These are phyloP conservation scores for Larimichthys crocea DNA, from an alignment of 2,113 vertebrate species.

Conservation along the genomic window DNA sequence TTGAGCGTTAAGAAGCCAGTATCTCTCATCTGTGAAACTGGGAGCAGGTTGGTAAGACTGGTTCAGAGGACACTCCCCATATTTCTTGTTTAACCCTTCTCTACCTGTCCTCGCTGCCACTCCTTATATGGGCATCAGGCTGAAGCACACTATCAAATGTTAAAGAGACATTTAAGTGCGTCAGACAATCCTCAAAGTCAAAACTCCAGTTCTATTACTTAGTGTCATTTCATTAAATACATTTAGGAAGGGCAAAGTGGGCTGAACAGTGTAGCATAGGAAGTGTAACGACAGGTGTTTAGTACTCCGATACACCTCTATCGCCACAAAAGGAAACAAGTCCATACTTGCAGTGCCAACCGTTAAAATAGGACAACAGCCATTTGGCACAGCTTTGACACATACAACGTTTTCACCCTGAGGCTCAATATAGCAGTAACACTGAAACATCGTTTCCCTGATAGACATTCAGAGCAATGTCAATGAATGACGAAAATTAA, in stretches of 20 bases:
- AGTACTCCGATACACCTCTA: conserved; percentile 8
- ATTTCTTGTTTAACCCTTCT: conserved; percentile 37
- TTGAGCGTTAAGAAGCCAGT: conserved; percentile 35
- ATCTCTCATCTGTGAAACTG: conserved; percentile 76
- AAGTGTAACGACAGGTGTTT: conserved; percentile 26
- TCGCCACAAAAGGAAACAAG: conserved; percentile 67
- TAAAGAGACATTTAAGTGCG: not conserved
- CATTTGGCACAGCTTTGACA: conserved; percentile 55
- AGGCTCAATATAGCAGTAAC: conserved; percentile 52
- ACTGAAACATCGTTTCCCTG: conserved; percentile 36
- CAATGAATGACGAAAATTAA: conserved; percentile 37
- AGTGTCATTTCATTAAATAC: not conserved
- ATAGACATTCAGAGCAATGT: conserved; percentile 53
- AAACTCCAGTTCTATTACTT: conserved; percentile 20
- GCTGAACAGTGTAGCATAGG: conserved; percentile 2
- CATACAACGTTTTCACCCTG: conserved; percentile 59
- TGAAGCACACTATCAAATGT: not conserved
- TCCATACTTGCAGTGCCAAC: conserved; percentile 69
- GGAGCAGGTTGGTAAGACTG: conserved; percentile 79
- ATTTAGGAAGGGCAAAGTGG: not conserved
- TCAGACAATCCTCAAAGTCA: conserved; percentile 19
- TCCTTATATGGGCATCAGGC: conserved; percentile 67
- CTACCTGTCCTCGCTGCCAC: conserved; percentile 12
- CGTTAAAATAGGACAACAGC: conserved; percentile 73
- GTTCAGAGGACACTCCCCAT: conserved; percentile 78